Conservation (phyloP, 1,140 invertebrate genomes). For the Lepidostoma basale region DNA sequence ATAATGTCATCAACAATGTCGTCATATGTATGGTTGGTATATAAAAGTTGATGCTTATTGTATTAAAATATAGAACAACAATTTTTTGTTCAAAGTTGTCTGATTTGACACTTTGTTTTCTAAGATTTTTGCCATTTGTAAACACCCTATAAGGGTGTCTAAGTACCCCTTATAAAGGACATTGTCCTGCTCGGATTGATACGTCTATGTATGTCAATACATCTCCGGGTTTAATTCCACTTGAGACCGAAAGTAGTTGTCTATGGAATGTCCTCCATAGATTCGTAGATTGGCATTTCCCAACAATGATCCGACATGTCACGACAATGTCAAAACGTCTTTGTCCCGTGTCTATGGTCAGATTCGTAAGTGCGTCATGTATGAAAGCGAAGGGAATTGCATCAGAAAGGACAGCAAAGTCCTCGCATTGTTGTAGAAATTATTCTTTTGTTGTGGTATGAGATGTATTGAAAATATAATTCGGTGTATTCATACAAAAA, state of each 20-base stretch:
- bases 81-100: too few species aligned
- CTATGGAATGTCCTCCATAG: background rate
- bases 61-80: too few species aligned
- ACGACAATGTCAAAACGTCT: conserved; percentile 6
- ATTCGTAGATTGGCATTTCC: background rate
- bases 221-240: conserved; percentile 9
- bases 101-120: too few species aligned
- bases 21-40: too few species aligned
- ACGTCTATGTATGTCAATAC: conserved; percentile 13
- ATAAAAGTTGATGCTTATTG: too few species aligned
- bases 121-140: too few species aligned
- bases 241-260: conserved; percentile 15
- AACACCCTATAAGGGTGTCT: background rate
- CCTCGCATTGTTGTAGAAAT: conserved; percentile 5
- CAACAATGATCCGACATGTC: conserved; percentile 18
- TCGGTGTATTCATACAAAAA: too few species aligned
- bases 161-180: background rate
- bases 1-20: too few species aligned
- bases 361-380: background rate
- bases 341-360: conserved; percentile 16
- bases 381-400: conserved; percentile 15
- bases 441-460: background rate
- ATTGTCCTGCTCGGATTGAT: conserved; percentile 9
- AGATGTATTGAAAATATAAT: background rate
- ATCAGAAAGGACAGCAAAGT: background rate